Evolutionary conservation across 2,113 vertebrate species (phyloP), one percentile per base, ranked within the genome.

Genomic region (Silurus asotus): DNA sequence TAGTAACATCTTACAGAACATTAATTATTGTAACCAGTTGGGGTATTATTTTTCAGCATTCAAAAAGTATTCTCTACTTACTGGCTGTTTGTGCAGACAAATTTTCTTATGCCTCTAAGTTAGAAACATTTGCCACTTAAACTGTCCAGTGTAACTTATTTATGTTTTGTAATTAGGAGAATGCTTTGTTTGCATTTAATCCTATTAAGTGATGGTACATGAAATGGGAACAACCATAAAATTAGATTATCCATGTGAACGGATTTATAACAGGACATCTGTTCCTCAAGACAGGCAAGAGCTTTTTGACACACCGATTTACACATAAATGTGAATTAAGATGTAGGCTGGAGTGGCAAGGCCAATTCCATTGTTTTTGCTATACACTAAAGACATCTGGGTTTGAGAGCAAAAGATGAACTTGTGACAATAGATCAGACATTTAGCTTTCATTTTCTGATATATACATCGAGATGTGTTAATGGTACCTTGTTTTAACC

Each of bases 151-250:
- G 75, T 61, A 64, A 10, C 25, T 56, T n/a, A 55, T 81, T 87
- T 64, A 58, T 84, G 75, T 56, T 64, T 80, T 80, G 75, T 84
- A 64, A 84, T 79, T 72, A 84, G 20, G 53, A 53, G 75, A 28
- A 82, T 78, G 74, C 74, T 76, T 76, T 56, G 58, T 53, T 20
- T 56, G 45, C 45, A 5, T 61, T 49, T 20, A 19, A 14, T n/a
- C 55, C 48, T 59, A 49, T 79, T 79, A 72, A 51, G 53, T 65
- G 53, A 82, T 53, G 11, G 20, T 56, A 77, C 75, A 77, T 56
- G 49, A 77, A 77, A 28, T 17, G 51, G 5, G 49, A 14, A 58
- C 75, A 58, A 58, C 53, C 75, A 56, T 56, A 8, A 78, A 78
- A 78, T 78, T 56, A 58, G 53, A 58, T 56, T 55, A 25, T 53